phyloP scores from a whole-genome alignment of 2,888 invertebrate genomes.

The Dichetophora obliterata region DNA sequence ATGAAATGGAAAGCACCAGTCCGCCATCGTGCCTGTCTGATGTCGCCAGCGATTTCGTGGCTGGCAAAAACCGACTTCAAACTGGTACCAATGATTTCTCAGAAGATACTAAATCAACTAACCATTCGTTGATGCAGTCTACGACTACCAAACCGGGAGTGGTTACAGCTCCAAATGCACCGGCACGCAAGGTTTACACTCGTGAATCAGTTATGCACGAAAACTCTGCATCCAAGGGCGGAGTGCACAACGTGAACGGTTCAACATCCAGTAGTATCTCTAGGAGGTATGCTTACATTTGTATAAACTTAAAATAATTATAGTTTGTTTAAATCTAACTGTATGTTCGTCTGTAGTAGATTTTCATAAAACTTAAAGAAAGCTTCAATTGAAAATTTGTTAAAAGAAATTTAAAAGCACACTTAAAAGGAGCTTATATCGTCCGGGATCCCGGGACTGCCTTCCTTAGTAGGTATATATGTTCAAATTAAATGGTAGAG shows the following conservation, averaged over 20 bases:
- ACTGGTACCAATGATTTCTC: background rate
- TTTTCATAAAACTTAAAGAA: no score
- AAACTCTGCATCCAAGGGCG: constrained; percentile 78
- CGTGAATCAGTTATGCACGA: constrained; percentile 83
- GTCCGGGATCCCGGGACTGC: no score
- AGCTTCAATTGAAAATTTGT: no score
- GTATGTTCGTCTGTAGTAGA: no score
- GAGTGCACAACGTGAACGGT: constrained; percentile 57
- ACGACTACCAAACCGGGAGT: no score
- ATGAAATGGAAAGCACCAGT: constrained; percentile 8
- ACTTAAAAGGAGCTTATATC: no score
- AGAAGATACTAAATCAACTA: background rate
- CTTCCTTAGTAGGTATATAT: no score
- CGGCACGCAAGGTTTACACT: constrained; percentile 71
- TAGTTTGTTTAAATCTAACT: no score
- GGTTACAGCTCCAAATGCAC: background rate
- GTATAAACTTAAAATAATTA: no score
- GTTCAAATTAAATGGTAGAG: no score
- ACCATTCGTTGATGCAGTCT: background rate
- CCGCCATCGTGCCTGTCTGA: background rate
- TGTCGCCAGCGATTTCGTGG: background rate
- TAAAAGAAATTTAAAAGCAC: background rate
- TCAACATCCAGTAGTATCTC: constrained; percentile 8
- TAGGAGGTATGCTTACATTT: background rate
- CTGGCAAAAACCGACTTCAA: background rate